Percentiles rank a stretch among this genome's conserved stretches.
phyloP scores from a whole-genome alignment of 2,888 invertebrate species.

The Lasius fuliginosus region DNA sequence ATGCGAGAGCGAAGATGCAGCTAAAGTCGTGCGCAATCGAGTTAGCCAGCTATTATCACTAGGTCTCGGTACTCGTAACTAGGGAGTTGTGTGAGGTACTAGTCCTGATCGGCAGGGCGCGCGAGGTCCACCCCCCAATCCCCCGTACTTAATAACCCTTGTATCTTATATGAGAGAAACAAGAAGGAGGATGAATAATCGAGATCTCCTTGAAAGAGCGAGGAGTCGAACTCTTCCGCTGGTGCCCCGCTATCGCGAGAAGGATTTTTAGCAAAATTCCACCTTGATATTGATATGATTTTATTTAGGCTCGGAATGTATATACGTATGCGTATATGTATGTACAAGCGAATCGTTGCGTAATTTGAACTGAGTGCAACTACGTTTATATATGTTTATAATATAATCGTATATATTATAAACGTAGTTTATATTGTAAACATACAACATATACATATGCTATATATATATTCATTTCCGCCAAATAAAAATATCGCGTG shows the following conservation, averaged over 20 bases:
- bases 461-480: slow-evolving; percentile 44
- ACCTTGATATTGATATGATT: slow-evolving; percentile 64
- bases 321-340: background rate
- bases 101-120: slow-evolving; percentile 86
- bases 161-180: slow-evolving; percentile 52
- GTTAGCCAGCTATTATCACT: slow-evolving; percentile 71
- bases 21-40: slow-evolving; percentile 67
- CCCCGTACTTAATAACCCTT: slow-evolving; percentile 85
- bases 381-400: slow-evolving; percentile 47
- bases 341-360: background rate
- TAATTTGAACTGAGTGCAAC: background rate
- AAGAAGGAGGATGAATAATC: slow-evolving; percentile 27
- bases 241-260: slow-evolving; percentile 66
- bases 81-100: slow-evolving; percentile 87
- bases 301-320: background rate
- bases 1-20: slow-evolving; percentile 44
- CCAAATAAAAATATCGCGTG: slow-evolving; percentile 34
- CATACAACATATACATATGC: background rate
- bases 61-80: slow-evolving; percentile 87
- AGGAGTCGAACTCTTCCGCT: slow-evolving; percentile 62
- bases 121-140: slow-evolving; percentile 85
- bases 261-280: slow-evolving; percentile 46
- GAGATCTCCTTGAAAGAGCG: slow-evolving; percentile 23
- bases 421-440: background rate
- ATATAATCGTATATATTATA: background rate